Conservation (phyloP, 2,113 vertebrate genomes). For the Ifrita kowaldi region DNA sequence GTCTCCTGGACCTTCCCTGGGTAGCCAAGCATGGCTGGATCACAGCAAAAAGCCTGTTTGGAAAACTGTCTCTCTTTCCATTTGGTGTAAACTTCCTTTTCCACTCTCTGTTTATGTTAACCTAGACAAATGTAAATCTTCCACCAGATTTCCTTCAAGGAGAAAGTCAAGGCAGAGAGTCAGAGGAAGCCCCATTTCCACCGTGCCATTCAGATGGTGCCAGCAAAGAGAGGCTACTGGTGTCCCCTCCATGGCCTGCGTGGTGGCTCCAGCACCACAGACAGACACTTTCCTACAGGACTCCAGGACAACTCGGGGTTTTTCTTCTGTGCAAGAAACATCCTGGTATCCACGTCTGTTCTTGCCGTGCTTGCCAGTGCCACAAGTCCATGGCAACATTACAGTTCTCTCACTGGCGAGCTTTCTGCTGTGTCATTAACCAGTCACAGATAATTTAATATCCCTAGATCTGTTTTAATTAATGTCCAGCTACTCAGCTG, state of each 20-base stretch:
- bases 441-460: not conserved
- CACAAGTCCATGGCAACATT: not conserved
- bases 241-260: fast-evolving
- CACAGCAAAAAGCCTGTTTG: not conserved
- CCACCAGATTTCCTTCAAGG: not conserved
- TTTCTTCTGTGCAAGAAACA: not conserved
- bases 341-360: not conserved
- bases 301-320: fast-evolving
- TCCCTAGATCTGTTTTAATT: not conserved
- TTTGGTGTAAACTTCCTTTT: not conserved
- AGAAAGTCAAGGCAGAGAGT: not conserved
- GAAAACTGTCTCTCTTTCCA: not conserved
- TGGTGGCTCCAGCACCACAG: fast-evolving
- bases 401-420: not conserved
- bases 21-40: not conserved
- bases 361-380: not conserved
- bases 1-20: not conserved
- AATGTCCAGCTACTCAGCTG: not conserved
- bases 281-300: not conserved
- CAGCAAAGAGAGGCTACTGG: fast-evolving
- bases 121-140: not conserved
- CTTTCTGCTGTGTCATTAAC: not conserved
- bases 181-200: not conserved
- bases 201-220: fast-evolving
- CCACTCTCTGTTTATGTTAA: not conserved